phyloP scores from a whole-genome alignment of 2,888 invertebrate species.

The Zelleria hepariella region DNA sequence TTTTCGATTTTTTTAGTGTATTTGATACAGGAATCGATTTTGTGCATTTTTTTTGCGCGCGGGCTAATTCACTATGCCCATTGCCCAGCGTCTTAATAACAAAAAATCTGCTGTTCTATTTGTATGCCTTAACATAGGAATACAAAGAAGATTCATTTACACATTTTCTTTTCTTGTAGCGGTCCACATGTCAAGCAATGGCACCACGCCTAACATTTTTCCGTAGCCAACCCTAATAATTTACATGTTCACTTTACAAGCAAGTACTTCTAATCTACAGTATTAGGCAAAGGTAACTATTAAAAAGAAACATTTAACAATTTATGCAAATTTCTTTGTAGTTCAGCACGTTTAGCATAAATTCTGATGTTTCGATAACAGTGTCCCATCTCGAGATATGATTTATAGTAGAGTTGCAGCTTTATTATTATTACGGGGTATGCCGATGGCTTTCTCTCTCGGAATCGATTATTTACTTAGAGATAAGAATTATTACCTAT shows the following conservation, averaged over 20 bases:
- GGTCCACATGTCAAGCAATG: no score
- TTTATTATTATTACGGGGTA: not conserved
- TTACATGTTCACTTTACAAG: not conserved
- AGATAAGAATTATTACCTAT: not conserved
- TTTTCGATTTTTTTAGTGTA: no score
- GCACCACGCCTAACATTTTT: no score
- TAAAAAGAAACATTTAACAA: not conserved
- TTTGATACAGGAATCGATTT: no score
- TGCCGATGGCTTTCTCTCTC: not conserved
- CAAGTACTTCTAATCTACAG: not conserved
- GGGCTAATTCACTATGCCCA: no score
- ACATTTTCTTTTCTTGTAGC: no score
- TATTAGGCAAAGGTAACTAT: not conserved
- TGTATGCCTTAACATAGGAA: no score
- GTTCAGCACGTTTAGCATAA: not conserved
- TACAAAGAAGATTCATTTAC: no score
- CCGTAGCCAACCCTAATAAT: not conserved
- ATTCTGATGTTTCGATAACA: not conserved
- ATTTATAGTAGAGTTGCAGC: not conserved
- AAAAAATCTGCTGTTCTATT: no score
- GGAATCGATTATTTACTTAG: not conserved
- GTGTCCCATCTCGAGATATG: not conserved
- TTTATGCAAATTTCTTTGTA: not conserved
- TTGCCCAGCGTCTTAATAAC: no score
- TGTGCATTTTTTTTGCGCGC: no score